A percentile compares a stretch with the other conserved stretches of the same genome.
Conservation (phyloP, 2,888 invertebrate species). For the Ormyrus rosae region DNA sequence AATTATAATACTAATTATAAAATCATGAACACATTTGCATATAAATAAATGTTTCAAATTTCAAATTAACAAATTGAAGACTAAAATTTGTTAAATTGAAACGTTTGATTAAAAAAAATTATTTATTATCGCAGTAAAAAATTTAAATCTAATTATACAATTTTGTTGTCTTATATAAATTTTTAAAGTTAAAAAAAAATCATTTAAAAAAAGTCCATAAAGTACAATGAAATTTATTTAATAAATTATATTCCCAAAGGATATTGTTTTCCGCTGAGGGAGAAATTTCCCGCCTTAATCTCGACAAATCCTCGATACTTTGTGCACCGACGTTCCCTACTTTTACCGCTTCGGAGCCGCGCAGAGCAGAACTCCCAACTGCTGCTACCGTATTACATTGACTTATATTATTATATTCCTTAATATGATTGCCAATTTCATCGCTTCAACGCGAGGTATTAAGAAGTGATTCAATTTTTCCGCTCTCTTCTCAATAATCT, state of each 20-base stretch:
- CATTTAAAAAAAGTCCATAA: conserved; percentile 1
- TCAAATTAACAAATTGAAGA: no score
- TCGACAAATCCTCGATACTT: conserved; percentile 60
- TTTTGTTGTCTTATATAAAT: background rate
- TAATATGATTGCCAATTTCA: conserved; percentile 66
- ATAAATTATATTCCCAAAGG: conserved; percentile 56
- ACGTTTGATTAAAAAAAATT: no score
- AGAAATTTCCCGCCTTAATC: conserved; percentile 62
- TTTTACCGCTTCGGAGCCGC: conserved; percentile 37
- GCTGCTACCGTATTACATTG: conserved; percentile 57
- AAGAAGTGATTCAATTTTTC: conserved; percentile 44
- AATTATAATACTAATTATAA: no score
- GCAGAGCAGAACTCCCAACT: conserved; percentile 55
- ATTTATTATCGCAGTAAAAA: no score
- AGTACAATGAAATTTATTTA: conserved; percentile 36
- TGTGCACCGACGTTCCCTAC: background rate
- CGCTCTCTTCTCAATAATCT: background rate
- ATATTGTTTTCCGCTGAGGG: conserved; percentile 60
- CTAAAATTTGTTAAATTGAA: no score
- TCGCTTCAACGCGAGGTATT: conserved; percentile 48
- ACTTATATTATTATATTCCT: conserved; percentile 59
- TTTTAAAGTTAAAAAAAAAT: no score
- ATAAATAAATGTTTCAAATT: no score
- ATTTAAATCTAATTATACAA: background rate
- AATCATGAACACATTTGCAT: no score